Evolutionary conservation across 2,888 invertebrate species (phyloP), one percentile per base, ranked within the genome.

Genomic region (Caenorhabditis doughertyi): DNA sequence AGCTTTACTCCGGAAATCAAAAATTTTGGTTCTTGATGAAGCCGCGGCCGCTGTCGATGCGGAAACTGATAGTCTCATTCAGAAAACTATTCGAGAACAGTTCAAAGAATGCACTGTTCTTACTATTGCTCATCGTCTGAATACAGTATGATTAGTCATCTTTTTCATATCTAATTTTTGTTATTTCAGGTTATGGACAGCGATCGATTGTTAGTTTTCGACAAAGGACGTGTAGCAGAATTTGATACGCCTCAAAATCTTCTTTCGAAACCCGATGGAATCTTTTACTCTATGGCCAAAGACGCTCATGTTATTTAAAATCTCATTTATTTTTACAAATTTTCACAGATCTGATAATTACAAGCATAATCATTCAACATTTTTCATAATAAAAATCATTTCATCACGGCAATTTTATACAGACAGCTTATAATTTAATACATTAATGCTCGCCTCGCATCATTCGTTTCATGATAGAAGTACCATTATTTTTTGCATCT

Each of bases 111-210:
- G 96, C 93, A 97, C 97, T 3, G 95, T 97, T 65, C 94, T 97
- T 25, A 97, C 96, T 0, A 97, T 97, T 92, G 97, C 97, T 49
- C 97, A 97, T 93, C 94, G 97, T 18, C 94, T 97, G 83, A 96
- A 97, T 93, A 97, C 97, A 27, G 96, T 97, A 89, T 96, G 96
- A 47, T 9, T 18, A 4, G 9, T 21, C 11, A 2, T 32, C 13
- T 35, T 39, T 3, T 0, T 29, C 0, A 29, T 39, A 2, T 0
- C 0, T 18, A 2, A 32, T 29, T 0, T 16, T 1, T 18, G n/a
- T 8, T 13, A 23, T 35, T 49, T 49, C 13, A 64, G 64, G 64
- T 65, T 3, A n/a, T 65, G n/a, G 65, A 65, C 35, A 65, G 65
- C 25, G 65, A 65, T n/a, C 65, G 65, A 7, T 25, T 92, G 18